Evolutionary conservation across 2,797 vertebrate species (phyloP), one percentile per base, ranked within the genome.

Genomic region (Lepilemur ruficaudatus): DNA sequence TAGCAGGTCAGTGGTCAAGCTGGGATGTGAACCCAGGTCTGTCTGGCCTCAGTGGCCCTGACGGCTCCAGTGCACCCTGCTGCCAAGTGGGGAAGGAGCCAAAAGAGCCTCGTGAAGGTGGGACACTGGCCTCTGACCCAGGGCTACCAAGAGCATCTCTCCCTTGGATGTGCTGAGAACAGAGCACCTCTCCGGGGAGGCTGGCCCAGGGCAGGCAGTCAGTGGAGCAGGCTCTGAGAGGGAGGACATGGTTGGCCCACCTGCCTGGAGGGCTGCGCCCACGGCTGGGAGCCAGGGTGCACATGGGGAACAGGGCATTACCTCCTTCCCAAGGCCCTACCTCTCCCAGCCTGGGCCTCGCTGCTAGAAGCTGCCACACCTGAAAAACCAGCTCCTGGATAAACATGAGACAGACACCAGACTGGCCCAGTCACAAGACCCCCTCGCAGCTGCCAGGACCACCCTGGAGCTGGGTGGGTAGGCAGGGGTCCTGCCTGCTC

Each of bases 301-400:
- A 32, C n/a, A 23, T 0, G 2, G 70, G 67, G 78, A 61, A 28
- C 25, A 2, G 81, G 89, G 93, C 76, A 59, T 93, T 43, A 43
- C 78, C 81, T 59, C 94, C 83, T 79, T 95, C 94, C 81, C 72
- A 46, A 89, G 43, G 48, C 67, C 84, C 88, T 50, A 11, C 72
- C 95, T 87, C 84, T 81, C 86, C 30, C 43, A 22, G 41, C 46
- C 52, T 2, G 79, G 80, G 97, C 94, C 97, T 93, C 84, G 3
- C 94, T 13, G 38, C 76, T 35, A 32, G 82, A 95, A 97, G 97
- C 72, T 0, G 72, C 83, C 89, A 88, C 92, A 96, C 97, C 94
- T 94, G 97, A 97, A 96, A 97, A 98, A 97, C 97, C 96, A 93
- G 97, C 96, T 97, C 87, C 92, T 75, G 63, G 61, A 84, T 95